phyloP scores from a whole-genome alignment of 2,113 vertebrate species.

The Cephalopholis sonnerati region DNA sequence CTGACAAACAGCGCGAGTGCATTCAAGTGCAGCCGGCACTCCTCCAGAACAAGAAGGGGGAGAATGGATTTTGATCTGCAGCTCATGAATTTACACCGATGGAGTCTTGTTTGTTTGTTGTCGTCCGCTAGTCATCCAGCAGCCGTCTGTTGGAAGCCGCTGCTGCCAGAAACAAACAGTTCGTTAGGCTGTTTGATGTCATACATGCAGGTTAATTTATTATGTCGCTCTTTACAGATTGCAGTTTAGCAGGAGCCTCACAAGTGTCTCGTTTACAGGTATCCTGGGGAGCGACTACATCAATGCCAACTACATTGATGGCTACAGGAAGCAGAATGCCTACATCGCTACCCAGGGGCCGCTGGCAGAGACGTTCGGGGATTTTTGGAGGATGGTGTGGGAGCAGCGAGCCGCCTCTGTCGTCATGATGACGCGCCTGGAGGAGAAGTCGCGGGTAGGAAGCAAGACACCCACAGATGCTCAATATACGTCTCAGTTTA shows the following conservation, averaged over 20 bases:
- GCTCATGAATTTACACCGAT: slow-evolving; percentile 70
- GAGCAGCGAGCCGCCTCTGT: slow-evolving; percentile 96
- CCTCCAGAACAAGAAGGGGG: slow-evolving; percentile 58
- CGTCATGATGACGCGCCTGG: slow-evolving; percentile 98
- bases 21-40: slow-evolving; percentile 69
- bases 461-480: slow-evolving; percentile 26
- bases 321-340: slow-evolving; percentile 97
- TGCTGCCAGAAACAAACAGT: slow-evolving; percentile 41
- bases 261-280: slow-evolving; percentile 80
- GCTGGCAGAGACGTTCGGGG: slow-evolving; percentile 94
- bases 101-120: slow-evolving; percentile 71
- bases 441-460: slow-evolving; percentile 94
- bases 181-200: slow-evolving; percentile 59
- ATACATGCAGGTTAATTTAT: slow-evolving; percentile 58
- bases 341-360: slow-evolving; percentile 98
- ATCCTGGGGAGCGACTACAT: slow-evolving; percentile 97
- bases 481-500: background rate
- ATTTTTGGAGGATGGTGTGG: slow-evolving; percentile 99
- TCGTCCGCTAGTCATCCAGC: slow-evolving; percentile 52
- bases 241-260: slow-evolving; percentile 50
- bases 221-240: slow-evolving; percentile 47
- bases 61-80: slow-evolving; percentile 73
- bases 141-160: slow-evolving; percentile 41
- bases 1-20: slow-evolving; percentile 70
- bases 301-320: slow-evolving; percentile 98